Base-by-base conservation (phyloP, 2,888 invertebrate species). In the Yponomeuta evonymella region DNA sequence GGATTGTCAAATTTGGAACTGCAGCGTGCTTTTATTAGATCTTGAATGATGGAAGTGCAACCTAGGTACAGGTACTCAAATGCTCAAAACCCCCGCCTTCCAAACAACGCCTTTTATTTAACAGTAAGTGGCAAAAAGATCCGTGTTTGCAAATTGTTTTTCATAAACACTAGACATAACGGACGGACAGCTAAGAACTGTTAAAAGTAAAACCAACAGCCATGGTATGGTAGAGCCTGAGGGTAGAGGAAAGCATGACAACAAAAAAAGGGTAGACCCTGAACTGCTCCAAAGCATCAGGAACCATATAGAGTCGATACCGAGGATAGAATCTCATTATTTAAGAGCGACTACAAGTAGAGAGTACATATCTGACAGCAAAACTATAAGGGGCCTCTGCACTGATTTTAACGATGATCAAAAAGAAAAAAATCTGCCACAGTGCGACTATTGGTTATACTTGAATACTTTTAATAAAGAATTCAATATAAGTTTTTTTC, bases 401-500 rank as follows among this genome's bases (percentile, higher is more conserved):
- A 75, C 48, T 71, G 74, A 75, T 72, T 75, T 72, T 72, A 68
- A 72, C 58, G 66, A 74, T 67, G 10, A n/a, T 65, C 75, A 75
- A 72, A 69, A 67, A 23, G 23, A 71, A 71, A 48, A 70, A 70
- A 58, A 67, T 43, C n/a, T 67, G 15, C 69, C 72, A 43, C 63
- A 71, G 4, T 74, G 33, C 33, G 33, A 74, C 48, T 23, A 23
- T 23, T 74, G 73, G 73, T 30, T 73, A 2, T 76, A 75, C 70
- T 64, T 51, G 51, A 58, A 74, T 29, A 75, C 73, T 69, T 76
- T 76, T 70, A 76, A 73, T 48, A 72, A 63, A 65, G 73, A 58
- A 65, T 75, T 74, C 70, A 76, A 76, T 71, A 73, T 74, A 51
- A 69, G 74, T 23, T 76, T 76, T 67, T 76, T 74, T 71, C 71